Evolutionary conservation across 2,797 vertebrate species (phyloP), one percentile per base, ranked within the genome.

Genomic region (Amniataba percoides): DNA sequence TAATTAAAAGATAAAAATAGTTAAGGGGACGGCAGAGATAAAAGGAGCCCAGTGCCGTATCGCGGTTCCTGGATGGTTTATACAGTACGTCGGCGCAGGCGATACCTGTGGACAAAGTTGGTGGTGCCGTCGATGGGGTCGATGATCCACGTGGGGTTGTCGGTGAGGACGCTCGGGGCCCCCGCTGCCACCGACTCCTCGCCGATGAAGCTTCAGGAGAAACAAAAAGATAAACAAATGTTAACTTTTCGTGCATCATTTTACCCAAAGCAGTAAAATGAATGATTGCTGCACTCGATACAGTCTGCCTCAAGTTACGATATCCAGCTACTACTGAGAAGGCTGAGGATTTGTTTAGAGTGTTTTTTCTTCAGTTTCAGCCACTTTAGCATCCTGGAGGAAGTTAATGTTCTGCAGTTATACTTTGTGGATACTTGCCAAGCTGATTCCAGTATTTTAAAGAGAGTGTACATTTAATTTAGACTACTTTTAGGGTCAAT

Each of bases 181-280:
- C 98, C 98, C 19, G 97, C 97, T 36, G 98, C 97, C 61, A 98
- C 98, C 0, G 98, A 99, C 81, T 99, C 97, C 88, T 99, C 98
- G 4, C 97, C 98, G 0, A 99, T 98, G 86, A 98, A 98, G 88
- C 98, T 99, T 84, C 25, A 82, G 57, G 42, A 67, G 21, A 48
- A 23, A 8, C 15, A 31, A 0, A 2, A 43, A 39, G 3, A 60
- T 2, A 55, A 34, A 58, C 1, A 48, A 52, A 58, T 31, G 7
- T 2, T 21, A 1, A 19, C 21, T 73, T 39, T 23, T 31, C 3
- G 55, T 25, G 9, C 5, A 58, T 13, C 3, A 0, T n/a, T 34
- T n/a, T 18, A 61, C 8, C 8, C 25, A 27, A 6, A 63, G 8
- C 12, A 23, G 42, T 34, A 58, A 62, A 1, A 34, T 18, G 13